These are phyloP conservation scores for Iphiclides podalirius DNA, from an alignment of 2,888 invertebrate species.

Conservation along the genomic window DNA sequence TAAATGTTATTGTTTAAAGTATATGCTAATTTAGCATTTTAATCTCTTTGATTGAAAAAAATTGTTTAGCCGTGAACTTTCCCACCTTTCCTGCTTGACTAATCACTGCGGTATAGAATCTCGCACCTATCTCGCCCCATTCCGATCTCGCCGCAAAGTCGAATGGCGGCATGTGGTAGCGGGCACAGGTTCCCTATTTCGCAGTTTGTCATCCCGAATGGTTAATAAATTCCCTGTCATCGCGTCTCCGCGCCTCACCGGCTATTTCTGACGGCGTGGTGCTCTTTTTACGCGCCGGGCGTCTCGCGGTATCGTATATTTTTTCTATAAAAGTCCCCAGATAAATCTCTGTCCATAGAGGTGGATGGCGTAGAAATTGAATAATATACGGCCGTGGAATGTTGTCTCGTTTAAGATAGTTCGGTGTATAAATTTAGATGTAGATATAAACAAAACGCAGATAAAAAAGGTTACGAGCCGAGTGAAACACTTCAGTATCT, in stretches of 20 bases:
- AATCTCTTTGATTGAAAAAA: too few species aligned
- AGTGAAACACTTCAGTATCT: neutral
- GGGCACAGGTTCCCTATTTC: constrained; percentile 41
- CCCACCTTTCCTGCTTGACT: too few species aligned
- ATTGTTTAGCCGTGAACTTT: too few species aligned
- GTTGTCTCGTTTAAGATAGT: constrained; percentile 17
- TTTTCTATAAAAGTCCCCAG: constrained; percentile 33
- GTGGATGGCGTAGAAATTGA: constrained; percentile 29
- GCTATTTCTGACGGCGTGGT: constrained; percentile 55
- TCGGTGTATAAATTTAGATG: constrained; percentile 14
- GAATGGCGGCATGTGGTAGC: constrained; percentile 35
- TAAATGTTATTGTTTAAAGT: too few species aligned
- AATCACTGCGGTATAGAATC: constrained; percentile 1
- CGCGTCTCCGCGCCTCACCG: constrained; percentile 49
- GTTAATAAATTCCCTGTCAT: constrained; percentile 77
- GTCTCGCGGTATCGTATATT: constrained; percentile 23
- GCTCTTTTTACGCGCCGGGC: constrained; percentile 27
- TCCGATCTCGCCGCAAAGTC: constrained; percentile 9
- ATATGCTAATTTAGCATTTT: too few species aligned
- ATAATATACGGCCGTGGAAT: constrained; percentile 25
- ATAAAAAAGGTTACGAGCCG: neutral
- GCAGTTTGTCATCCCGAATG: constrained; percentile 72
- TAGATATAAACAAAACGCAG: neutral
- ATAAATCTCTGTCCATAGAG: constrained; percentile 31
- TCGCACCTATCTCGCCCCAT: constrained; percentile 8